Conservation (phyloP, 2,797 vertebrate genomes). For the Odontamblyopus lacepedii region DNA sequence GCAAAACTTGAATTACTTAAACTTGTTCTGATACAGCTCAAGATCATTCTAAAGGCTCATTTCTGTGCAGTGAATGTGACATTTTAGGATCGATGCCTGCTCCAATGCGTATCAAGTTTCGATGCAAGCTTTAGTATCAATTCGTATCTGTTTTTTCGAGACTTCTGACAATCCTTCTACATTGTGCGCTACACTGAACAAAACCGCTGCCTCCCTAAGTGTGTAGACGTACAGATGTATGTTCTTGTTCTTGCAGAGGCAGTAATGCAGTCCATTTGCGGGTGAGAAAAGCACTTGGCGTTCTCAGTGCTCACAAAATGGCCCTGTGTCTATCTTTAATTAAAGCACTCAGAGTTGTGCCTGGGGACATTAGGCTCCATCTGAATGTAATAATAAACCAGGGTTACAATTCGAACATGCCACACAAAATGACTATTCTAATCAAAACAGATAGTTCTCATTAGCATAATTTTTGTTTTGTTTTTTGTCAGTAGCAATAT, state of each 20-base stretch:
- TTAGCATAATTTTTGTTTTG: neutral
- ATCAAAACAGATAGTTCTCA: neutral
- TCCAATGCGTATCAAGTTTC: no score
- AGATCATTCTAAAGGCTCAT: no score
- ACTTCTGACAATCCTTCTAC: no score
- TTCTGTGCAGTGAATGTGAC: no score
- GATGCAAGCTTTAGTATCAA: no score
- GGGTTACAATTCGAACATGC: conserved; percentile 3
- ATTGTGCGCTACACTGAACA: neutral
- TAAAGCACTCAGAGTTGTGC: conserved; percentile 7
- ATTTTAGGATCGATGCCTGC: no score
- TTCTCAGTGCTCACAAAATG: neutral
- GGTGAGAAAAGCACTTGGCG: conserved; percentile 1
- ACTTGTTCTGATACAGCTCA: no score
- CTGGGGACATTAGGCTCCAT: conserved; percentile 7
- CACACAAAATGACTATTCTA: neutral
- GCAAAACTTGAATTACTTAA: no score
- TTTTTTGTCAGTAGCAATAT: neutral
- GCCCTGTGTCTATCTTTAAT: conserved; percentile 6
- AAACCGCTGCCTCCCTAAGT: neutral
- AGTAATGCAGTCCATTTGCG: neutral
- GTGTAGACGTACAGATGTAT: neutral
- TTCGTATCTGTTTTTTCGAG: no score
- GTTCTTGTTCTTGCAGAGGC: conserved; percentile 3
- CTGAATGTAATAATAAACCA: conserved; percentile 11